These are phyloP conservation scores for Magallana gigas DNA, from an alignment of 1,140 invertebrate species.

Conservation along the genomic window DNA sequence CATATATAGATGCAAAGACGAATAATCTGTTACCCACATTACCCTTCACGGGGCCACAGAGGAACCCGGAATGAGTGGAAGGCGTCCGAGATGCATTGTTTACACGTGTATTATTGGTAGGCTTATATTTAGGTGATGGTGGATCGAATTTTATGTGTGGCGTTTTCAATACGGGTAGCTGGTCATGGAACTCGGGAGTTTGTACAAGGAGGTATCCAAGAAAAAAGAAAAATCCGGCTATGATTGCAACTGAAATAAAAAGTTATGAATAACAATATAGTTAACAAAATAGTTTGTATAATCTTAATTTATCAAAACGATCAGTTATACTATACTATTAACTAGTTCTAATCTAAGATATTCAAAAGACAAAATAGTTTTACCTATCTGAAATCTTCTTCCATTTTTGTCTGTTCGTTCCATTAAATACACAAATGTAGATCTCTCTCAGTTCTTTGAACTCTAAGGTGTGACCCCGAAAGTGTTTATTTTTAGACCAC, in stretches of 20 bases:
- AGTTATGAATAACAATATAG: not conserved
- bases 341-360: not conserved
- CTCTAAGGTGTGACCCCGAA: not conserved
- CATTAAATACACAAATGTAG: not conserved
- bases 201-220: not conserved
- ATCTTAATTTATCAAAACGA: not conserved
- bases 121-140: not conserved
- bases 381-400: not conserved
- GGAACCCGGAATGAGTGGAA: not conserved
- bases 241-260: not conserved
- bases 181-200: not conserved
- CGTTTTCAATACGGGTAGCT: not conserved
- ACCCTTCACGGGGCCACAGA: not conserved
- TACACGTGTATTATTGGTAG: not conserved
- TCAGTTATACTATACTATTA: not conserved
- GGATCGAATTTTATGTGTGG: not conserved
- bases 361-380: not conserved
- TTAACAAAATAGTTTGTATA: not conserved
- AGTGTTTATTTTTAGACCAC: not conserved
- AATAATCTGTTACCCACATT: constrained; percentile 58
- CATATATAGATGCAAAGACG: constrained; percentile 55
- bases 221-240: not conserved
- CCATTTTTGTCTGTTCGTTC: not conserved
- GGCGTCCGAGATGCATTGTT: not conserved
- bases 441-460: not conserved